phyloP scores from a whole-genome alignment of 2,797 vertebrate genomes.

The Argyrosomus regius region DNA sequence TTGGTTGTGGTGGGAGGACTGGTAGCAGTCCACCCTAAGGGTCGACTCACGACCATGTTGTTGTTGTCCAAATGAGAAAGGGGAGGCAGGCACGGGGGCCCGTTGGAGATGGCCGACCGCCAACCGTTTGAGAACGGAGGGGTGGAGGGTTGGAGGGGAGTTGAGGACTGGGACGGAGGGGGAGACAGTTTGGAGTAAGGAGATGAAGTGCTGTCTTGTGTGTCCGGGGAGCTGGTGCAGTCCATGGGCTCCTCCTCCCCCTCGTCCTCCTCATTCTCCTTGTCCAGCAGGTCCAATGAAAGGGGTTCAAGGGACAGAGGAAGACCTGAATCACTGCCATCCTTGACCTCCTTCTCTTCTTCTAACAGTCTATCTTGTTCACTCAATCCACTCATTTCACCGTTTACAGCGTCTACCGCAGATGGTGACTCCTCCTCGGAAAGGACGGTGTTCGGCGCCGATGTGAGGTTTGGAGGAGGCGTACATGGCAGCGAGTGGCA shows the following conservation, averaged over 20 bases:
- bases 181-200: constrained; percentile 63
- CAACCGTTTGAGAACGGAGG: constrained; percentile 81
- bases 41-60: constrained; percentile 86
- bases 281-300: constrained; percentile 63
- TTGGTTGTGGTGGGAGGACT: constrained; percentile 68
- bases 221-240: constrained; percentile 85
- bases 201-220: constrained; percentile 71
- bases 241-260: constrained; percentile 86
- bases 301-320: constrained; percentile 73
- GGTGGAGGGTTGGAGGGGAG: constrained; percentile 62
- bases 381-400: neutral
- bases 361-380: constrained; percentile 46
- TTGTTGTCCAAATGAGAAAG: constrained; percentile 86
- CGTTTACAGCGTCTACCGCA: neutral
- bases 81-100: constrained; percentile 78
- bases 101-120: constrained; percentile 78
- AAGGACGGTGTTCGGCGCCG: constrained; percentile 57
- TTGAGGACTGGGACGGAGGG: constrained; percentile 49
- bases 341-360: constrained; percentile 12
- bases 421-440: constrained; percentile 37
- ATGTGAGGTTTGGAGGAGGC: constrained; percentile 86
- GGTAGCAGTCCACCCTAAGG: constrained; percentile 79
- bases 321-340: constrained; percentile 77
- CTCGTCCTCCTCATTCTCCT: constrained; percentile 47
- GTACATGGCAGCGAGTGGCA: constrained; percentile 93